Conservation (phyloP, 2,797 vertebrate species). For the Propithecus perrieri region DNA sequence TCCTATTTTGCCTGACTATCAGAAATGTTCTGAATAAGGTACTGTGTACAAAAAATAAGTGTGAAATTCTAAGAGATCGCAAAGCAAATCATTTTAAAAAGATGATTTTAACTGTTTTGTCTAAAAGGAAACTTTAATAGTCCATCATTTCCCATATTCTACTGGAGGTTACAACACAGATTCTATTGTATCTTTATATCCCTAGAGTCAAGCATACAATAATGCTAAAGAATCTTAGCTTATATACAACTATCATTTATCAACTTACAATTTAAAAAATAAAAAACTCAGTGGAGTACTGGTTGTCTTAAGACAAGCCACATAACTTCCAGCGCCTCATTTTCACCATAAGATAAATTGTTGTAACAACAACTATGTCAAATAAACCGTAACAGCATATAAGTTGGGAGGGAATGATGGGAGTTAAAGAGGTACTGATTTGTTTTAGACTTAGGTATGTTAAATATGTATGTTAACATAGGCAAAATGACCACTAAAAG, state of each 20-base stretch:
- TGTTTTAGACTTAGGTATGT: background rate
- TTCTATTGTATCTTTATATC: background rate
- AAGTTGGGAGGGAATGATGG: background rate
- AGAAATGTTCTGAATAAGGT: background rate
- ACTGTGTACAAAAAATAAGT: background rate
- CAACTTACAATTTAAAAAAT: background rate
- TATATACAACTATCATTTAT: background rate
- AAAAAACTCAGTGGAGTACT: background rate
- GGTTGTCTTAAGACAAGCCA: background rate
- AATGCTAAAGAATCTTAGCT: background rate
- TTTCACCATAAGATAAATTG: background rate
- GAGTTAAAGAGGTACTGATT: background rate
- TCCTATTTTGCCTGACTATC: background rate
- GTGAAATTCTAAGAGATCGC: background rate
- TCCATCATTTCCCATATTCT: background rate
- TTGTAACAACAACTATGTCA: background rate
- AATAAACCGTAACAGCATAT: background rate
- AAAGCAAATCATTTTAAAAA: background rate
- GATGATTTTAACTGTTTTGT: background rate
- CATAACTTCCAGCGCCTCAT: background rate
- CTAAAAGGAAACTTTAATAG: background rate
- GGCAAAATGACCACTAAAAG: background rate
- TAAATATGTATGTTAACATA: background rate
- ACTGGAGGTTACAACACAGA: background rate
- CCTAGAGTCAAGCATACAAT: background rate